phyloP scores from a whole-genome alignment of 2,888 invertebrate species.

The Formica aserva region DNA sequence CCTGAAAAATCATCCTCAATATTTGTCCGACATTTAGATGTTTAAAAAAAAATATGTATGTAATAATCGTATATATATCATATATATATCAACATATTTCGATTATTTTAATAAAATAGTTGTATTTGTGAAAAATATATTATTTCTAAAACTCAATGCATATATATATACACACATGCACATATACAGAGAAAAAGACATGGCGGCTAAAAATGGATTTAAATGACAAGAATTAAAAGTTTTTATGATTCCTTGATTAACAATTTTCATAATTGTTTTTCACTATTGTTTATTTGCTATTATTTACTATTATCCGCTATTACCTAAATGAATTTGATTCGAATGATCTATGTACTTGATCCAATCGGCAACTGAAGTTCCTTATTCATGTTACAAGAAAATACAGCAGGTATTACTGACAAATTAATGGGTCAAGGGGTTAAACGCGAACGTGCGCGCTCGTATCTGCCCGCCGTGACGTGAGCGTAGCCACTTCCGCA shows the following conservation, averaged over 20 bases:
- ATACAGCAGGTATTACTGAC: not conserved
- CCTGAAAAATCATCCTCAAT: too few relatives aligned
- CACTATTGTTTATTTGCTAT: not conserved
- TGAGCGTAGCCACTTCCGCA: slow-evolving; percentile 63
- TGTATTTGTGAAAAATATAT: not conserved
- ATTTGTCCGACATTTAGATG: too few relatives aligned
- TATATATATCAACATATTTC: not conserved
- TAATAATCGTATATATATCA: too few relatives aligned
- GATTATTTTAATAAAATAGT: not conserved
- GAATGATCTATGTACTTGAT: not conserved
- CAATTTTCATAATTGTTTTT: not conserved
- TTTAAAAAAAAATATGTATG: too few relatives aligned
- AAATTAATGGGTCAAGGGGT: not conserved
- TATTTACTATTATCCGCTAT: not conserved
- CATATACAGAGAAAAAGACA: not conserved
- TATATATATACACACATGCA: too few relatives aligned
- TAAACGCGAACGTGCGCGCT: not conserved
- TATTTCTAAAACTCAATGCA: not conserved
- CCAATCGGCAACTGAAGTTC: not conserved
- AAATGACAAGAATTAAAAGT: not conserved
- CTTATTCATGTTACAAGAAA: not conserved
- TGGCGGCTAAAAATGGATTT: not conserved
- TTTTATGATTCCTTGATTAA: not conserved
- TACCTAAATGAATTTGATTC: not conserved
- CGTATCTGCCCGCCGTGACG: slow-evolving; percentile 47